Evolutionary conservation across 1,140 invertebrate genomes (phyloP).

Genomic region (Drosophila eugracilis): DNA sequence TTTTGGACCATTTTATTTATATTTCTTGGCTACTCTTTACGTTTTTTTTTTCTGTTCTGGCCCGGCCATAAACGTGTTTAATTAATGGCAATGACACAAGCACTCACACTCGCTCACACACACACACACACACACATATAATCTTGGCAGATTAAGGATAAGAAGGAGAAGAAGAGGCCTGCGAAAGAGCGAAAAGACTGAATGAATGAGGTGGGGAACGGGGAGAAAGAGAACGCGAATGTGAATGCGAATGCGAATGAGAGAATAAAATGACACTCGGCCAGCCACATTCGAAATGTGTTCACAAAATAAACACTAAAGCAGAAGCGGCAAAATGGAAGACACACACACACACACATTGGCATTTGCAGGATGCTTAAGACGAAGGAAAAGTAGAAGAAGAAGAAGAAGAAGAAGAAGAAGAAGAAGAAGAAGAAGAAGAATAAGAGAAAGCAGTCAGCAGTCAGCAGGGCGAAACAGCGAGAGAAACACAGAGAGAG

Average conservation of each 20-base stretch:
- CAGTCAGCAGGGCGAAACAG: conserved; percentile 1
- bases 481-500: neutral
- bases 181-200: no score
- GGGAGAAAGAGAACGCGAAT: neutral
- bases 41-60: conserved; percentile 30
- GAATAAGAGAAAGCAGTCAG: neutral
- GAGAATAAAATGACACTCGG: conserved; percentile 58
- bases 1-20: conserved; percentile 1
- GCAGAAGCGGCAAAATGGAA: conserved; percentile 59
- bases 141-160: conserved; percentile 35
- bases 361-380: conserved; percentile 29
- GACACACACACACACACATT: conserved; percentile 13
- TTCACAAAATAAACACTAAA: conserved; percentile 61
- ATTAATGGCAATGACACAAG: conserved; percentile 74
- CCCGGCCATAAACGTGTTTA: conserved; percentile 73
- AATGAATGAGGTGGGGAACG: neutral
- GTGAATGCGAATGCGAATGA: no score
- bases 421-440: conserved; percentile 9
- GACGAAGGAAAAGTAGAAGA: conserved; percentile 14
- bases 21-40: conserved; percentile 6
- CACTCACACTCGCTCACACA: conserved; percentile 20
- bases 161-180: conserved; percentile 5
- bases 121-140: conserved; percentile 14
- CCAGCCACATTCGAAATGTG: conserved; percentile 58
- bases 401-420: neutral